Percentiles rank a stretch among this genome's conserved stretches.
These are phyloP conservation scores for Gymnobelideus leadbeateri DNA, from an alignment of 2,113 vertebrate genomes.

Conservation along the genomic window DNA sequence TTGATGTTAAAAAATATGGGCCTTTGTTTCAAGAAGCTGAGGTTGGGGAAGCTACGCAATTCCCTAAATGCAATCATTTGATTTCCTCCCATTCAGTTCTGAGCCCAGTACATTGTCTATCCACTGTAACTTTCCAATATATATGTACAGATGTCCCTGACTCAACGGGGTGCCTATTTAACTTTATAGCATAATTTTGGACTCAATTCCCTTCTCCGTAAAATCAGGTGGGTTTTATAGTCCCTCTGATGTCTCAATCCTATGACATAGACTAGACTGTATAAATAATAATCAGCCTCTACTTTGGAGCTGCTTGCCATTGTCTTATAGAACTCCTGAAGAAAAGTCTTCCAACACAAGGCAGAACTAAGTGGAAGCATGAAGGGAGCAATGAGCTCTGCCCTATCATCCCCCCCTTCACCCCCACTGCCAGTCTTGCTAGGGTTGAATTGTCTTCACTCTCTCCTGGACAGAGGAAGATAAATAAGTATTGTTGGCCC, in stretches of 20 bases:
- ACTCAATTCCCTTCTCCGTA: neutral
- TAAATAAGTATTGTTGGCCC: neutral
- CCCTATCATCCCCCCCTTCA: rapidly evolving
- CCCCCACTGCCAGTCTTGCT: neutral
- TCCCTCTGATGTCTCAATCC: neutral
- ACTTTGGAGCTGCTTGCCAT: neutral
- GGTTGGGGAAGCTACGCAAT: neutral
- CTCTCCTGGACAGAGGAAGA: neutral
- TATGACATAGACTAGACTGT: neutral
- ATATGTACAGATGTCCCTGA: neutral
- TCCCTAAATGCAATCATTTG: neutral
- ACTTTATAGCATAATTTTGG: neutral
- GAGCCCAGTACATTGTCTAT: neutral
- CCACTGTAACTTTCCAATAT: neutral
- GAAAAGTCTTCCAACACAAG: neutral
- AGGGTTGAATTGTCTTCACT: neutral
- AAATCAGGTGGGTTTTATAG: neutral
- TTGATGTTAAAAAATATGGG: neutral
- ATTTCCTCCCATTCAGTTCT: neutral
- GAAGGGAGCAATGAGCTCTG: neutral
- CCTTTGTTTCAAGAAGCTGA: neutral
- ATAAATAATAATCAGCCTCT: neutral
- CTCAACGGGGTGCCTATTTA: neutral
- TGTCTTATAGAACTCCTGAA: neutral
- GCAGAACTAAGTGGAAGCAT: neutral